Evolutionary conservation across 2,113 vertebrate species (phyloP), one percentile per base, ranked within the genome.

Genomic region (Paradisaea rubra): DNA sequence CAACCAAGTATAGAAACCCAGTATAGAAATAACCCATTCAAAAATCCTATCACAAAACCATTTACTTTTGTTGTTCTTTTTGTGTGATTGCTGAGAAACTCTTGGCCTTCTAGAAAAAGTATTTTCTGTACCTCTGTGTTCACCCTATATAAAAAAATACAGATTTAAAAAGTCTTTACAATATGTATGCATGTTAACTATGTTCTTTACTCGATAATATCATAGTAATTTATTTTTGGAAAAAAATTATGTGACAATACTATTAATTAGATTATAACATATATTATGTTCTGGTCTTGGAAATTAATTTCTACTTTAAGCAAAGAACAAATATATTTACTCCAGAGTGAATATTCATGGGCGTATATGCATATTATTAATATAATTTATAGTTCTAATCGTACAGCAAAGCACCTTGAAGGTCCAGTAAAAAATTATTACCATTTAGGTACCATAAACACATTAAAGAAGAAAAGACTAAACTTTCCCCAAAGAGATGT

Each of bases 231-330:
- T 94, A 93, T 96, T 95, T 88, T 86, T 69, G 1, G 3, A 5
- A 28, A 76, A 92, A 71, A 9, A 23, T 9, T 17, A 66, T 23
- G 39, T 78, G 60, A 41, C 31, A 89, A 70, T 71, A 25, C 8
- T 76, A 52, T 35, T 76, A 92, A 92, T 92, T 93, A 95, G 92
- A 94, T 95, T 94, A 94, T 87, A 81, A 72, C 23, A 63, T n/a
- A 16, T 21, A 69, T 69, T 19, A 65, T 52, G 8, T 59, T 13
- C 7, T 64, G 82, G 24, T 39, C 6, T 77, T 77, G 33, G 19
- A 91, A 89, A 88, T 50, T 42, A 63, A 70, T 85, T 93, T 69
- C 23, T 91, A 23, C 2, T 87, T 93, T 53, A 31, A 81, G 52
- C 1, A 49, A 70, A 64, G 5, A 77, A 37, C 9, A 70, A 86